A percentile compares a stretch with the other conserved stretches of the same genome.
phyloP scores from a whole-genome alignment of 1,140 invertebrate genomes.

The Bombus balteatus region DNA sequence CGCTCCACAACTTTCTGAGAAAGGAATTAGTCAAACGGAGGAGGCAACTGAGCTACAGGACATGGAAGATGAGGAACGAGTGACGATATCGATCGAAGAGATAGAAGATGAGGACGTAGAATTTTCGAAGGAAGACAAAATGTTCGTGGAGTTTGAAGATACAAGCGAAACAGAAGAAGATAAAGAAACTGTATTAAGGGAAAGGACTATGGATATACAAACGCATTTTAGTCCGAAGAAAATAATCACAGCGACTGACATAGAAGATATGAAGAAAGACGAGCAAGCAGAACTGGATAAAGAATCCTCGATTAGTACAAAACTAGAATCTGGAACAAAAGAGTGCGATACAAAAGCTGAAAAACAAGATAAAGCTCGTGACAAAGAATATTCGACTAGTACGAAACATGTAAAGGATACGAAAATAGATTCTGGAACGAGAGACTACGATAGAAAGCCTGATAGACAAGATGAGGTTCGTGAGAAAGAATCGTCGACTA shows the following conservation, averaged over 20 bases:
- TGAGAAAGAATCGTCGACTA: neutral
- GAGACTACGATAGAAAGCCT: neutral
- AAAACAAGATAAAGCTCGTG: neutral
- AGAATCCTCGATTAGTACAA: neutral
- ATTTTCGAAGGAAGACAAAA: neutral
- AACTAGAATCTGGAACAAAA: neutral
- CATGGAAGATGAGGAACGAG: conserved; percentile 43
- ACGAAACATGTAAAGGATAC: neutral
- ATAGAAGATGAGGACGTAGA: conserved; percentile 59
- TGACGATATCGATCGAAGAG: neutral
- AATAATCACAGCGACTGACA: neutral
- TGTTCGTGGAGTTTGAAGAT: neutral
- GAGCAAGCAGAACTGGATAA: neutral
- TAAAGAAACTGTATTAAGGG: neutral
- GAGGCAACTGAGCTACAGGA: neutral
- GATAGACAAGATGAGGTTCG: neutral
- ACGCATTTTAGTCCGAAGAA: neutral
- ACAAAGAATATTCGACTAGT: neutral
- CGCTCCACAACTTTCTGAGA: conserved; percentile 41
- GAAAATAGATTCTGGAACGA: neutral
- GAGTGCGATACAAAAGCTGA: neutral
- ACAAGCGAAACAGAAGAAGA: neutral
- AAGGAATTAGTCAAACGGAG: conserved; percentile 19
- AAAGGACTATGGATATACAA: neutral
- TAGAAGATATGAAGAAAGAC: too few relatives aligned